Base-by-base conservation (phyloP, 2,888 invertebrate species). In the Drosophila greeni region DNA sequence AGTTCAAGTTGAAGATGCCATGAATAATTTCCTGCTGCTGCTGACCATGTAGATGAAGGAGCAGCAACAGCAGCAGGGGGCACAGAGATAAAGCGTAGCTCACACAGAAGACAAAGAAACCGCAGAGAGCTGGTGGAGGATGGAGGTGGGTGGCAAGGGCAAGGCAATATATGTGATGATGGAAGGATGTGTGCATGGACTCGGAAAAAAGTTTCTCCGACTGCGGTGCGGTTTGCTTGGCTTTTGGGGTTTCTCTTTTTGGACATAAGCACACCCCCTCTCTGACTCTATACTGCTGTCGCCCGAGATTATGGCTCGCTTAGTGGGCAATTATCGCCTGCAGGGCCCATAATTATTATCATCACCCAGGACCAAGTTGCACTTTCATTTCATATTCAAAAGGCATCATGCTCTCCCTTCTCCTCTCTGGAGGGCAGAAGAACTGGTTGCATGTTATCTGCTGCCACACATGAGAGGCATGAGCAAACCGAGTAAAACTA, bases 291-390 rank as follows among this genome's bases (percentile, higher is more conserved):
- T 3, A n/a, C 8, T 11, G 45, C 34, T n/a, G 59, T 45, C 56
- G 23, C 64, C 45, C n/a, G 45, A 57, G 76, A 81, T 83, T 84
- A 82, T 72, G 70, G 66, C 60, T 59, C 82, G 62, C 82, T 79
- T 79, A 79, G 79, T 79, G 82, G 79, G 84, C 84, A 79, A 79
- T 79, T 79, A 79, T 83, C 78, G 82, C 78, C 82, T 83, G 84
- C 78, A 79, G 78, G 72, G 76, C 60, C 73, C 78, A 83, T 79
- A 83, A 79, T 79, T 82, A 79, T 84, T 68, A 75, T 67, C 43
- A 61, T 58, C 66, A 59, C 49, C 49, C 49, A 51, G 55, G 64
- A 70, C 62, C 70, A 73, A 84, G 69, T 82, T 79, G 79, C 79
- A 79, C 58, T 78, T 68, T 65, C 71, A 73, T 81, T 75, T 81